These are phyloP conservation scores for Pyrgilauda ruficollis DNA, from an alignment of 2,113 vertebrate species.

Conservation along the genomic window DNA sequence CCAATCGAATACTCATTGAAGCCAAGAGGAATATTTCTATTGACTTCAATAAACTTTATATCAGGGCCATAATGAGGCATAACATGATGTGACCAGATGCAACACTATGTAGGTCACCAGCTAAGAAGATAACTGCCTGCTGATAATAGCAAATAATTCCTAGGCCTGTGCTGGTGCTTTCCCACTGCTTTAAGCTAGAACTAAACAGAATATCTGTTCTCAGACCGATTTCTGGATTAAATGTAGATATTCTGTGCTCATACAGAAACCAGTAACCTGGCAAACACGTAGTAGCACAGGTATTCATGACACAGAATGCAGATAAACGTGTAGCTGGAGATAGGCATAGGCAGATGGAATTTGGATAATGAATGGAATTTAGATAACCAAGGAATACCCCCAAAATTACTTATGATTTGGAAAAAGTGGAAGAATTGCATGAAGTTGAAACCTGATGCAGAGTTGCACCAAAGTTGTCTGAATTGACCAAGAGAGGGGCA, in stretches of 20 bases:
- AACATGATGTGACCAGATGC: constrained; percentile 12
- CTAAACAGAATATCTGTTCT: not conserved
- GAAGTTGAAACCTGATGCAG: not conserved
- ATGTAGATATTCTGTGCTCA: not conserved
- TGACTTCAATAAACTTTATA: constrained; percentile 54
- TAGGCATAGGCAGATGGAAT: not conserved
- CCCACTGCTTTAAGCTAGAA: not conserved
- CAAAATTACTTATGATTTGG: not conserved
- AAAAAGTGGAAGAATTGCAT: not conserved
- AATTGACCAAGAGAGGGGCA: not conserved
- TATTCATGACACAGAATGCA: not conserved
- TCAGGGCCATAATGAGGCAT: constrained; percentile 46
- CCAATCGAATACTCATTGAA: constrained; percentile 39
- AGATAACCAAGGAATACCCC: not conserved
- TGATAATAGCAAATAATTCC: not conserved
- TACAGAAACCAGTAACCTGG: not conserved
- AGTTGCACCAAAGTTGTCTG: not conserved
- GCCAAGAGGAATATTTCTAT: constrained; percentile 44
- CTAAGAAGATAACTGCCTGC: not conserved
- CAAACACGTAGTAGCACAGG: rapidly evolving
- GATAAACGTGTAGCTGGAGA: not conserved
- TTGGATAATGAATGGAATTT: not conserved
- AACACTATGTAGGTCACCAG: not conserved
- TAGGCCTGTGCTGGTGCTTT: not conserved
- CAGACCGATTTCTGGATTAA: not conserved